Conservation (phyloP, 2,113 vertebrate genomes). For the Orycteropus afer region DNA sequence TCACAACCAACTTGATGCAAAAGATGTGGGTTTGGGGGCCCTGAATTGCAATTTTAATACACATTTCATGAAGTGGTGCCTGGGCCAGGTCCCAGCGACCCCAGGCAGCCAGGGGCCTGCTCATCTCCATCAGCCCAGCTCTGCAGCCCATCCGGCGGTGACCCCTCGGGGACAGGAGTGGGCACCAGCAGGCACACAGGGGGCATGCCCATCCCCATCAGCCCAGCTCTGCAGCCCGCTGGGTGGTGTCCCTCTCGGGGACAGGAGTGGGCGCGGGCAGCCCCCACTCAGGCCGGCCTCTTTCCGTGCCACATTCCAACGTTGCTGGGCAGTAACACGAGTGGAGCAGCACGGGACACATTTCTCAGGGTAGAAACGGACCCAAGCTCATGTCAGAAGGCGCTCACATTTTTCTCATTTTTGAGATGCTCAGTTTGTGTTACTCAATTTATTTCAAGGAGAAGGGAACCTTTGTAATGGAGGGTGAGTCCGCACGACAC, state of each 20-base stretch:
- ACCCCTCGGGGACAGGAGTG: no score
- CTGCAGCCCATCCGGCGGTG: no score
- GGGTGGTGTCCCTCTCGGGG: constrained; percentile 70
- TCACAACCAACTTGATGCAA: no score
- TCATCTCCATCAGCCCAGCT: no score
- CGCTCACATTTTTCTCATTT: constrained; percentile 77
- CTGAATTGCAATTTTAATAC: neutral
- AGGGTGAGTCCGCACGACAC: neutral
- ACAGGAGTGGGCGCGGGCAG: constrained; percentile 65
- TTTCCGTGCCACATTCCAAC: constrained; percentile 39
- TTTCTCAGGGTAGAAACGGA: constrained; percentile 22
- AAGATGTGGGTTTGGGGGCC: neutral
- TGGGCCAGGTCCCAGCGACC: neutral
- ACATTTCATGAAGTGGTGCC: accelerated
- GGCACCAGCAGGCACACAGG: no score
- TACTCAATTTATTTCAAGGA: constrained; percentile 10
- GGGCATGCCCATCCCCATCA: no score
- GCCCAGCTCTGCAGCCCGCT: neutral
- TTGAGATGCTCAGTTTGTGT: constrained; percentile 71
- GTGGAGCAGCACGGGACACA: neutral
- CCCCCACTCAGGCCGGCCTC: neutral
- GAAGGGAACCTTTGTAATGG: constrained; percentile 21
- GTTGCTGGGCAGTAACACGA: neutral
- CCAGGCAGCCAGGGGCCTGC: neutral
- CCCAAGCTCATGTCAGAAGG: constrained; percentile 41